These are phyloP conservation scores for Chaunax sp. DNA, from an alignment of 2,797 vertebrate species.

Conservation along the genomic window DNA sequence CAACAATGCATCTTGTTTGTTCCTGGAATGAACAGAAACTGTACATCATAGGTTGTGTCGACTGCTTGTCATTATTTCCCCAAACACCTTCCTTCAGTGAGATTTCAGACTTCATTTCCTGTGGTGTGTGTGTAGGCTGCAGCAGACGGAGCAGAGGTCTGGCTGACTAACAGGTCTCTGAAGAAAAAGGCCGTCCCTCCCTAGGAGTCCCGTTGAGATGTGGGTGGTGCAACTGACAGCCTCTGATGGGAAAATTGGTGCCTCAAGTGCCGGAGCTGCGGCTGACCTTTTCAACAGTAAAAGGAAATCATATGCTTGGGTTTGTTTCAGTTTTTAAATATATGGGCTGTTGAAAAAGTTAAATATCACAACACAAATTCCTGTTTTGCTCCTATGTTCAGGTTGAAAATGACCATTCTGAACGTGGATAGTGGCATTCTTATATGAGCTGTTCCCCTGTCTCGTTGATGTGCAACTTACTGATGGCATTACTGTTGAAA, in stretches of 20 bases:
- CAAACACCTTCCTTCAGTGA: not conserved
- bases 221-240: slow-evolving; percentile 42
- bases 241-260: slow-evolving; percentile 49
- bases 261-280: slow-evolving; percentile 9
- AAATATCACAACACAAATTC: slow-evolving; percentile 19
- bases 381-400: slow-evolving; percentile 7
- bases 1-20: slow-evolving; percentile 3
- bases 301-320: slow-evolving; percentile 29
- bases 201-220: slow-evolving; percentile 25
- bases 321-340: slow-evolving; percentile 6
- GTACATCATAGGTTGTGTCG: not conserved
- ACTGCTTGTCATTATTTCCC: slow-evolving; percentile 1
- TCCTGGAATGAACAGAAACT: not conserved
- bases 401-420: slow-evolving; percentile 19
- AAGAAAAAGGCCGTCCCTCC: slow-evolving; percentile 22
- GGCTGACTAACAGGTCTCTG: slow-evolving; percentile 31
- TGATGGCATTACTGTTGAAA: slow-evolving; percentile 1
- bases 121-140: slow-evolving; percentile 18
- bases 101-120: not conserved
- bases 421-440: too few relatives aligned
- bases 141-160: not conserved
- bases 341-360: not conserved
- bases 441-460: too few relatives aligned
- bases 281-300: slow-evolving; percentile 25
- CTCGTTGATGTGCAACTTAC: not conserved